Evolutionary conservation across 2,113 vertebrate species (phyloP).

Genomic region (Silurus glanis): DNA sequence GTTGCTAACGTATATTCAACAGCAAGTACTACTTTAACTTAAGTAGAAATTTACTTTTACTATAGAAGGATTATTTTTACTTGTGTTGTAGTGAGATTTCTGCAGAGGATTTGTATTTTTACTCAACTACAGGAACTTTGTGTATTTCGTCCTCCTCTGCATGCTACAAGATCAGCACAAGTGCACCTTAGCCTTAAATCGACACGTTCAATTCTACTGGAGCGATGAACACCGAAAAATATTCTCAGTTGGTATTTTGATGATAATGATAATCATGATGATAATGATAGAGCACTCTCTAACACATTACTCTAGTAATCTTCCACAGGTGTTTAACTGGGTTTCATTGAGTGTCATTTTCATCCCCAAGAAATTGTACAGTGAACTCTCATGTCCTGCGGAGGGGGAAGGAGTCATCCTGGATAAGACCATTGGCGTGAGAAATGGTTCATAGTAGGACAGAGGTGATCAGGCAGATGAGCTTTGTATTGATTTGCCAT

Average conservation of each 20-base stretch:
- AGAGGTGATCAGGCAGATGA: not conserved
- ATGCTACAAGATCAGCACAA: not conserved
- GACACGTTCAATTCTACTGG: not conserved
- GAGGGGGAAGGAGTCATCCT: not conserved
- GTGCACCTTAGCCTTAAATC: not conserved
- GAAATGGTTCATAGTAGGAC: not conserved
- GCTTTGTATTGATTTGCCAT: not conserved
- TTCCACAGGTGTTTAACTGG: not conserved
- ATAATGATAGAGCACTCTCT: not conserved
- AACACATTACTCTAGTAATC: not conserved
- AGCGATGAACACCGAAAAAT: too few species aligned
- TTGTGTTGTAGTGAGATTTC: too few species aligned
- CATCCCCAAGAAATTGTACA: not conserved
- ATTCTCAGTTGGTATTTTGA: not conserved
- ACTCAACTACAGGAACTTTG: too few species aligned
- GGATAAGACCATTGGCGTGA: not conserved
- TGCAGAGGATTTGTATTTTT: too few species aligned
- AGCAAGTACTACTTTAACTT: too few species aligned
- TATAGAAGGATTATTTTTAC: too few species aligned
- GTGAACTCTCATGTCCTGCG: not conserved
- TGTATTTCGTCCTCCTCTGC: too few species aligned
- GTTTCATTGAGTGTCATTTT: not conserved
- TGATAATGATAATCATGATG: not conserved
- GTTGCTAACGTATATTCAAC: too few species aligned
- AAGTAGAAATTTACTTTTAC: too few species aligned